Conservation (phyloP, 2,113 vertebrate genomes). For the Maccullochella peelii region DNA sequence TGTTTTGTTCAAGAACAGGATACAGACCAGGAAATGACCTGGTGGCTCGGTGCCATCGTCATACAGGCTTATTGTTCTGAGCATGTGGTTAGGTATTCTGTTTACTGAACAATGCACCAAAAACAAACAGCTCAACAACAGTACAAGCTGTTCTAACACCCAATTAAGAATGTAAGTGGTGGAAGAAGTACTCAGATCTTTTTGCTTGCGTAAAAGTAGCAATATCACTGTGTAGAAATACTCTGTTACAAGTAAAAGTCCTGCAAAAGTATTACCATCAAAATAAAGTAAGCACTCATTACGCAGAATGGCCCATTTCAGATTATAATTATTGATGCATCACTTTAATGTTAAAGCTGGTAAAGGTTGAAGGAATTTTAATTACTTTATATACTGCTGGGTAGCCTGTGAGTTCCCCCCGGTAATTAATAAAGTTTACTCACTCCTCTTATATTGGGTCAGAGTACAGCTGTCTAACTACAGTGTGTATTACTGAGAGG, state of each 20-base stretch:
- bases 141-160: neutral
- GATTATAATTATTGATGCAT: no score
- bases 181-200: neutral
- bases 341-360: no score
- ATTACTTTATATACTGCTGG: no score
- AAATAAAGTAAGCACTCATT: neutral
- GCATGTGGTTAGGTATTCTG: constrained; percentile 40
- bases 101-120: constrained; percentile 37
- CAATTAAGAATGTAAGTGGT: neutral
- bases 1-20: constrained; percentile 75
- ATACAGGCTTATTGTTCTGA: constrained; percentile 62
- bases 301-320: no score
- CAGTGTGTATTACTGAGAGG: constrained; percentile 27
- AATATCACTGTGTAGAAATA: neutral
- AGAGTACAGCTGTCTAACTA: neutral
- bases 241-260: neutral
- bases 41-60: constrained; percentile 38
- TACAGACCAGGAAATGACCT: constrained; percentile 77
- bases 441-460: neutral
- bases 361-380: no score
- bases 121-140: constrained; percentile 34
- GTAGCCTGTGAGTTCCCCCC: no score
- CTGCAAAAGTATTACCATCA: neutral
- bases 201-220: neutral
- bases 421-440: neutral